Evolutionary conservation across 2,888 invertebrate genomes (phyloP).

Genomic region (Aspidapion aeneum): DNA sequence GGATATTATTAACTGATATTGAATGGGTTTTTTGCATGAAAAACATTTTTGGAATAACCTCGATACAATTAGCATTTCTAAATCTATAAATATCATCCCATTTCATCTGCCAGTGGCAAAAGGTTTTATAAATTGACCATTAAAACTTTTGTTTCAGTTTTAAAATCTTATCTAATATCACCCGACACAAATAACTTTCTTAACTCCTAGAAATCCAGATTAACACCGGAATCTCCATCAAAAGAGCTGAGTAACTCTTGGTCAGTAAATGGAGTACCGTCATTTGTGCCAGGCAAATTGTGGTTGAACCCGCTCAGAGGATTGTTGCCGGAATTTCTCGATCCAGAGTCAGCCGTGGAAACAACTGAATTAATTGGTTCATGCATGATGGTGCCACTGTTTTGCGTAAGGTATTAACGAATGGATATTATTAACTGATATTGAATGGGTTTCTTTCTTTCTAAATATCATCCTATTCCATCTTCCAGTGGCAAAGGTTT

Average conservation of each 20-base stretch:
- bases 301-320: slow-evolving; percentile 58
- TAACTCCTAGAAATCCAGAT: slow-evolving; percentile 47
- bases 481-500: too few species aligned
- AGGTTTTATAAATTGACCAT: slow-evolving; percentile 64
- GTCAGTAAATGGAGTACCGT: slow-evolving; percentile 73
- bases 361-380: background rate
- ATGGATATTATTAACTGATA: slow-evolving; percentile 50
- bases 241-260: slow-evolving; percentile 82
- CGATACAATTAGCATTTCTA: too few species aligned
- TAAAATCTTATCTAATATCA: slow-evolving; percentile 2
- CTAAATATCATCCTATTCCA: too few species aligned
- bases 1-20: slow-evolving; percentile 51
- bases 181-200: slow-evolving; percentile 15
- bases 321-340: slow-evolving; percentile 22
- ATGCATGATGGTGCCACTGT: slow-evolving; percentile 4
- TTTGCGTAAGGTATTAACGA: background rate
- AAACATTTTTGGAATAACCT: too few species aligned
- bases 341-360: background rate
- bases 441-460: slow-evolving; percentile 61
- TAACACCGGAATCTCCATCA: slow-evolving; percentile 69
- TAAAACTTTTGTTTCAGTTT: background rate
- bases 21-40: slow-evolving; percentile 68
- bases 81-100: too few species aligned
- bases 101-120: too few species aligned
- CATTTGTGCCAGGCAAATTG: slow-evolving; percentile 66